Conservation (phyloP, 2,888 invertebrate species). For the Eupsilia transversa region DNA sequence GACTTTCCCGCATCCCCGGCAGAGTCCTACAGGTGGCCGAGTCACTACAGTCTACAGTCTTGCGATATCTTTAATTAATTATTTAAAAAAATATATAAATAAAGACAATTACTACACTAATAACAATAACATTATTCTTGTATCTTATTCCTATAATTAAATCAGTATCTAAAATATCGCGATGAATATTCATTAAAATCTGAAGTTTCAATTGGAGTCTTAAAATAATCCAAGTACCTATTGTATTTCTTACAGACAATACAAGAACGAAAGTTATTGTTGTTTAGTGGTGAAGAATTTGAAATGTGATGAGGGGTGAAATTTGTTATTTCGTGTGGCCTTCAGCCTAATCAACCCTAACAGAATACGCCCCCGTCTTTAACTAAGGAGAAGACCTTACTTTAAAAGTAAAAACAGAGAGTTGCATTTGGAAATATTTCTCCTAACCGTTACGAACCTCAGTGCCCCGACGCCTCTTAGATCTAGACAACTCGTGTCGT, state of each 20-base stretch:
- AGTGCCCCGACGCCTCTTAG: too few species aligned
- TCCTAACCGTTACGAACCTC: too few species aligned
- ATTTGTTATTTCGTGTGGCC: background rate
- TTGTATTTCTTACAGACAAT: constrained; percentile 21
- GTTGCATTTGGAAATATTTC: background rate
- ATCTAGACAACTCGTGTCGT: too few species aligned
- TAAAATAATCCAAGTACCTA: constrained; percentile 13
- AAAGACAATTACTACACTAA: too few species aligned
- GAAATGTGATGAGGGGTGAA: background rate
- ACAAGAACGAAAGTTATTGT: constrained; percentile 1
- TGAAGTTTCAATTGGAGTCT: constrained; percentile 23
- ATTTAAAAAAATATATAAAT: too few species aligned
- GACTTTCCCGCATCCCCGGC: too few species aligned
- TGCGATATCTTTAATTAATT: too few species aligned
- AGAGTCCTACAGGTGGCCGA: too few species aligned
- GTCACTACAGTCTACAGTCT: too few species aligned
- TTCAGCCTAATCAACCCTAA: background rate
- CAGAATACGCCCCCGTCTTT: background rate
- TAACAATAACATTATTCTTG: constrained; percentile 14
- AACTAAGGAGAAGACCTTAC: background rate
- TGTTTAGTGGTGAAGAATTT: background rate
- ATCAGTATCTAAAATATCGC: constrained; percentile 27
- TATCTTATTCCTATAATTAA: constrained; percentile 10
- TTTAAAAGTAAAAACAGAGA: background rate
- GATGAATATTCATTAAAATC: constrained; percentile 52